A percentile compares a stretch with the other conserved stretches of the same genome.
Conservation (phyloP, 2,888 invertebrate genomes). For the Pilophorus perplexus region DNA sequence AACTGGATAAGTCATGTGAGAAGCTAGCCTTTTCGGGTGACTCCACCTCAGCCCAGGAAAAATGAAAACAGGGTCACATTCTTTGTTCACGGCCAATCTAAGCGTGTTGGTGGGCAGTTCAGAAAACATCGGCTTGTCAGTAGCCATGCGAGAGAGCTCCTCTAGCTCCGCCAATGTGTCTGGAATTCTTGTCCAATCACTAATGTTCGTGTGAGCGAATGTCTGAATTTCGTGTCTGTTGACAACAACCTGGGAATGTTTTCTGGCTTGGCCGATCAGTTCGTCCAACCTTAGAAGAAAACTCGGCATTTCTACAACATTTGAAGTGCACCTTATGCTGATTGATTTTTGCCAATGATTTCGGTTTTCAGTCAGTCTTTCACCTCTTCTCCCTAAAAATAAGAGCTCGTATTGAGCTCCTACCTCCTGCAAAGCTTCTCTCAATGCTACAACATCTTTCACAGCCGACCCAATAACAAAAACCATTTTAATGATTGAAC, state of each 20-base stretch:
- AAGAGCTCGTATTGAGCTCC: not conserved
- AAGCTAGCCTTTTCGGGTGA: slow-evolving; percentile 25
- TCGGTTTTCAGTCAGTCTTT: slow-evolving; percentile 1
- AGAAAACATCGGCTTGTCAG: not conserved
- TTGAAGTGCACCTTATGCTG: not conserved
- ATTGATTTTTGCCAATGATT: no score
- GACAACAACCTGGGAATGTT: not conserved
- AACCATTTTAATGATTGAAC: not conserved
- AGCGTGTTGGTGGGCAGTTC: slow-evolving; percentile 37
- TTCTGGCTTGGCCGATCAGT: not conserved
- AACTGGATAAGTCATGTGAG: slow-evolving; percentile 37
- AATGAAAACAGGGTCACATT: slow-evolving; percentile 41
- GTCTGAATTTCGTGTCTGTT: not conserved
- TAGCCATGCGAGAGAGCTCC: slow-evolving; percentile 1
- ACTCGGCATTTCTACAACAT: not conserved
- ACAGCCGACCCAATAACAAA: slow-evolving; percentile 11
- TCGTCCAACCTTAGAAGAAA: slow-evolving; percentile 18
- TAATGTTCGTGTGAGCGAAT: not conserved
- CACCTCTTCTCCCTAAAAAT: slow-evolving; percentile 3
- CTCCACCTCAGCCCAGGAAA: slow-evolving; percentile 39
- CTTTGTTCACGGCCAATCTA: slow-evolving; percentile 18
- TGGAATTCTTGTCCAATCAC: slow-evolving; percentile 12
- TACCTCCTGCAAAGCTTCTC: not conserved
- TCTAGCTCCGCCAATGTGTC: slow-evolving; percentile 1
- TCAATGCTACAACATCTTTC: not conserved